Evolutionary conservation across 2,113 vertebrate genomes (phyloP).

Genomic region (cattle (Bos taurus)): DNA sequence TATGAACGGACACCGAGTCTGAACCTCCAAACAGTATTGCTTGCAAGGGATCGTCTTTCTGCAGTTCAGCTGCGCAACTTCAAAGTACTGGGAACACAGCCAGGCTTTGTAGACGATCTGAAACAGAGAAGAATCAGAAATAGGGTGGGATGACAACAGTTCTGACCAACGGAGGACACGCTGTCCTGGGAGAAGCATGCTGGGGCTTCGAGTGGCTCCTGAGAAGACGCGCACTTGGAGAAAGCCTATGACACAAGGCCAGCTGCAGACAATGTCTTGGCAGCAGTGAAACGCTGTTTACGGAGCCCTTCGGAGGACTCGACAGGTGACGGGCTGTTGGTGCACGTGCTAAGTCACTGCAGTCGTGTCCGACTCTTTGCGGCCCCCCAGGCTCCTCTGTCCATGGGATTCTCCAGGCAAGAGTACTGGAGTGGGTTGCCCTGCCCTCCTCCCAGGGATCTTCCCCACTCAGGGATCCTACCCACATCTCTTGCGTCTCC

Average conservation of each 20-base stretch:
- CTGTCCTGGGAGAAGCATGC: conserved; percentile 2
- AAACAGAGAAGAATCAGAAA: conserved; percentile 70
- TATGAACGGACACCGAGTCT: conserved; percentile 98
- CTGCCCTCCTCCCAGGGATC: not conserved
- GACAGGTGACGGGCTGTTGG: not conserved
- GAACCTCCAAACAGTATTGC: conserved; percentile 99
- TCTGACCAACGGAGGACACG: conserved; percentile 29
- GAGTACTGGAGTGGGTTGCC: not conserved
- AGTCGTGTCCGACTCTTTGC: not conserved
- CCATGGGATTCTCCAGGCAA: not conserved
- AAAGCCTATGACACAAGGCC: not conserved
- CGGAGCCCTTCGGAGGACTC: not conserved
- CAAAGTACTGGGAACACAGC: conserved; percentile 99
- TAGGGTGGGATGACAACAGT: conserved; percentile 52
- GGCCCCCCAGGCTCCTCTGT: not conserved
- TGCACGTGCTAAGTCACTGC: fast-evolving
- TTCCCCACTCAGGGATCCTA: not conserved
- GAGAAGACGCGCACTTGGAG: not conserved
- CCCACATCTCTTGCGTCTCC: not conserved
- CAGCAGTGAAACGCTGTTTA: not conserved
- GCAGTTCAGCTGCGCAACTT: conserved; percentile 98
- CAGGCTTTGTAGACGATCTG: conserved; percentile 99
- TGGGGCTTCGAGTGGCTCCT: not conserved
- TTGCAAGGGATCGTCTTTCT: conserved; percentile 97
- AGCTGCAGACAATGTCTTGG: not conserved